Conservation (phyloP, 2,888 invertebrate genomes). For the Anarsia innoxiella region DNA sequence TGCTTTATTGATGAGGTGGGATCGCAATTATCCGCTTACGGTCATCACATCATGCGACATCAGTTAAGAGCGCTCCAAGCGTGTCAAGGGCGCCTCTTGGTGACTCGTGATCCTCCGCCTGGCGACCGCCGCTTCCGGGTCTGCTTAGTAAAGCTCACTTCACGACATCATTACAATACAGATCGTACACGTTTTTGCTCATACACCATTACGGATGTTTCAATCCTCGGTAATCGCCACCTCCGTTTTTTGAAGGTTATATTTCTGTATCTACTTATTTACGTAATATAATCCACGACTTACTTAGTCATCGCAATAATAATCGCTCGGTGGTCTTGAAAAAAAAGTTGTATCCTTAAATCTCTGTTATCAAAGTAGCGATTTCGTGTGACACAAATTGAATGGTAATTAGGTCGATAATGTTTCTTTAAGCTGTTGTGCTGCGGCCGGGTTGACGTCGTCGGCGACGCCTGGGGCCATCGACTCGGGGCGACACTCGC, state of each 20-base stretch:
- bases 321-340: no score
- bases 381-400: conserved; percentile 20
- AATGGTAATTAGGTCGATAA: conserved; percentile 25
- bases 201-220: conserved; percentile 24
- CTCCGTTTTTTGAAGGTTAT: no score
- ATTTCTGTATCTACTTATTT: no score
- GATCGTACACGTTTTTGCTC: no score
- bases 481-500: conserved; percentile 10
- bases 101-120: conserved; percentile 29
- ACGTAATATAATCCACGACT: no score
- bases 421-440: conserved; percentile 5
- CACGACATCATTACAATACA: no score
- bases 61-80: conserved; percentile 32
- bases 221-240: conserved; percentile 23
- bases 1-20: conserved; percentile 43
- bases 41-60: conserved; percentile 38
- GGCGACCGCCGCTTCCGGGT: conserved; percentile 48
- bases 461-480: neutral
- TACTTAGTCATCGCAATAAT: conserved; percentile 23
- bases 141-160: conserved; percentile 23
- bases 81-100: conserved; percentile 50
- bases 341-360: no score
- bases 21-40: conserved; percentile 45
- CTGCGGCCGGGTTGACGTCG: neutral
- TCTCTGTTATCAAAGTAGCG: conserved; percentile 4